Evolutionary conservation across 1,140 invertebrate species (phyloP).

Genomic region (Diorhabda sublineata): DNA sequence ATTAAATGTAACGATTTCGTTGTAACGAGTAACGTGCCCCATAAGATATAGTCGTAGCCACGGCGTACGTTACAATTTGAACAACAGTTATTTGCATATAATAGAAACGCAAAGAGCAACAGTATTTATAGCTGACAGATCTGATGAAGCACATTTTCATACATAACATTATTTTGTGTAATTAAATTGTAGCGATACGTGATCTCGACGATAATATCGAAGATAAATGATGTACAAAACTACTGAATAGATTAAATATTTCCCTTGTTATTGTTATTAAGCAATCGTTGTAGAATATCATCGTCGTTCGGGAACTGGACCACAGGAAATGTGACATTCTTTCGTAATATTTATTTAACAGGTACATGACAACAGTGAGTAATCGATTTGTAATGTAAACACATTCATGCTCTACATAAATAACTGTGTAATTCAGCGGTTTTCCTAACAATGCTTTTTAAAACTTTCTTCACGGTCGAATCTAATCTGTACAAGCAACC

Average conservation of each 20-base stretch:
- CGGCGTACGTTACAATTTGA: constrained; percentile 36
- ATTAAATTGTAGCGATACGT: constrained; percentile 15
- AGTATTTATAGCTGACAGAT: constrained; percentile 31
- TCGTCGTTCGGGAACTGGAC: too few species aligned
- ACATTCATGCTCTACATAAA: constrained; percentile 34
- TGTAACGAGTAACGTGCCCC: constrained; percentile 21
- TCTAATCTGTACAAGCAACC: constrained; percentile 33
- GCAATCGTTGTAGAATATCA: too few species aligned
- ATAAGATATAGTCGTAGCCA: constrained; percentile 20
- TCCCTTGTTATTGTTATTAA: too few species aligned
- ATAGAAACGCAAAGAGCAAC: constrained; percentile 27
- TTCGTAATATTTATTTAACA: too few species aligned
- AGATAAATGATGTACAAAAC: too few species aligned
- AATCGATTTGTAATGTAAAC: background rate
- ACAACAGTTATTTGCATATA: constrained; percentile 40
- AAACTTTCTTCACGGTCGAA: constrained; percentile 34
- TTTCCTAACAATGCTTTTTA: constrained; percentile 30
- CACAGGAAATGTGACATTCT: too few species aligned
- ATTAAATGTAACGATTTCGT: constrained; percentile 17
- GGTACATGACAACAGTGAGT: too few species aligned
- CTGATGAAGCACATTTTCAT: constrained; percentile 30
- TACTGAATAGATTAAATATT: too few species aligned
- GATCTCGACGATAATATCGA: background rate
- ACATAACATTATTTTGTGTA: constrained; percentile 24
- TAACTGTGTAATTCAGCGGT: constrained; percentile 29